Conservation (phyloP, 2,113 vertebrate genomes). For the Nannobrachium achirus region DNA sequence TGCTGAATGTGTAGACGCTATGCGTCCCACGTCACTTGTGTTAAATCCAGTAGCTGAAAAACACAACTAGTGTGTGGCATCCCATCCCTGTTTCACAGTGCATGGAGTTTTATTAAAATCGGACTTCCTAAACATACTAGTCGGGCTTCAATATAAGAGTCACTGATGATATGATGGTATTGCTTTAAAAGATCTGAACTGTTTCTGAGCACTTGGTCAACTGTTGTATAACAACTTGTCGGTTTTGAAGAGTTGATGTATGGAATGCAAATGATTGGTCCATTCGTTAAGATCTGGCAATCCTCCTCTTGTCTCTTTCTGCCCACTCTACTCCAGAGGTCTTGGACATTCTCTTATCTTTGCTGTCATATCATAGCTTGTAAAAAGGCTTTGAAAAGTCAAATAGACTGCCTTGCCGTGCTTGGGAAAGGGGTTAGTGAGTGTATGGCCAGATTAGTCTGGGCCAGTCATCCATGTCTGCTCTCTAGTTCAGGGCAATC, state of each 20-base stretch:
- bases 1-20: no score
- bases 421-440: not conserved
- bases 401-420: not conserved
- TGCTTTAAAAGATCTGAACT: conserved; percentile 59
- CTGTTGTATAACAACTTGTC: conserved; percentile 68
- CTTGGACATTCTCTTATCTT: conserved; percentile 10
- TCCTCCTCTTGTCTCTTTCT: conserved; percentile 18
- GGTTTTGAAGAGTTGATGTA: conserved; percentile 64
- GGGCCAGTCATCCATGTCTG: not conserved
- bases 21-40: no score
- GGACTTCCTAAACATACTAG: no score
- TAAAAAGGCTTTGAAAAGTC: conserved; percentile 6
- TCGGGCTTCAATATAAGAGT: no score
- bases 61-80: no score
- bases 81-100: no score
- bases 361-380: not conserved
- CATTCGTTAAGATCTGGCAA: conserved; percentile 58
- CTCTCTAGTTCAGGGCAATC: not conserved
- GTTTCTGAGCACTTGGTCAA: conserved; percentile 57
- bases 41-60: no score
- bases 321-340: conserved; percentile 16
- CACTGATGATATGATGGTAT: not conserved
- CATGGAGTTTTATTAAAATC: no score
- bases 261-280: conserved; percentile 56
- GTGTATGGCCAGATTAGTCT: not conserved